These are phyloP conservation scores for Tiaroga cobitis DNA, from an alignment of 2,797 vertebrate genomes.

Conservation along the genomic window DNA sequence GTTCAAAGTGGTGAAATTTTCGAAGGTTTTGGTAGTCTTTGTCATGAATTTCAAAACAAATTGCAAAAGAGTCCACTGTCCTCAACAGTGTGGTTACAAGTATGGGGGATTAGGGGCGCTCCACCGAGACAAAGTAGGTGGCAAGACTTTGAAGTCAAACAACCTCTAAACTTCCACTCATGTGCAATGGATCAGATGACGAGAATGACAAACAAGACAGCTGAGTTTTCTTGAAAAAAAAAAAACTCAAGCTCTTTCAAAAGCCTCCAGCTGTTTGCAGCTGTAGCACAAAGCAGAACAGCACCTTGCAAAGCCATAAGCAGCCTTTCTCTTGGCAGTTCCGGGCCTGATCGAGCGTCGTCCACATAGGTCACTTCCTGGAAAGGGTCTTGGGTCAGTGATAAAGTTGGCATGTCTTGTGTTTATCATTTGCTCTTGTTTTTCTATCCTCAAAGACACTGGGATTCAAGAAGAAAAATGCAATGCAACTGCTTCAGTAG, in stretches of 20 bases:
- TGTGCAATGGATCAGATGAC: constrained; percentile 47
- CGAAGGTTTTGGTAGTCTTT: constrained; percentile 23
- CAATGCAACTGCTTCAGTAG: background rate
- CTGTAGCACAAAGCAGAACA: constrained; percentile 72
- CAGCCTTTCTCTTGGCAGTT: constrained; percentile 59
- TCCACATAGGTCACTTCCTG: constrained; percentile 67
- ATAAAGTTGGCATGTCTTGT: constrained; percentile 62
- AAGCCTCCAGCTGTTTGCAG: constrained; percentile 80
- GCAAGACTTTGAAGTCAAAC: constrained; percentile 41
- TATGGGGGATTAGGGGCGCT: background rate
- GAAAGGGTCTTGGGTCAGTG: constrained; percentile 65
- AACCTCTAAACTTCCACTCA: constrained; percentile 26
- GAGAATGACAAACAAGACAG: constrained; percentile 42
- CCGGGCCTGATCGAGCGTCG: constrained; percentile 64
- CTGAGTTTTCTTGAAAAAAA: constrained; percentile 23
- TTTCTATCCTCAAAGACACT: constrained; percentile 30
- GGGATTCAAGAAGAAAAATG: background rate
- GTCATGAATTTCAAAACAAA: constrained; percentile 33
- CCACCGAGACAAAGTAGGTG: constrained; percentile 21
- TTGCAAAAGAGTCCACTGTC: constrained; percentile 19
- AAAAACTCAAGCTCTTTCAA: constrained; percentile 57
- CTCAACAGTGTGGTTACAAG: constrained; percentile 23
- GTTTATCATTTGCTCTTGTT: constrained; percentile 61
- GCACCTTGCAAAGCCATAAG: constrained; percentile 72
- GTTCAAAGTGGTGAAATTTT: constrained; percentile 32